Base-by-base conservation (phyloP, 2,797 vertebrate genomes). In the Tauraco hartlaubi region DNA sequence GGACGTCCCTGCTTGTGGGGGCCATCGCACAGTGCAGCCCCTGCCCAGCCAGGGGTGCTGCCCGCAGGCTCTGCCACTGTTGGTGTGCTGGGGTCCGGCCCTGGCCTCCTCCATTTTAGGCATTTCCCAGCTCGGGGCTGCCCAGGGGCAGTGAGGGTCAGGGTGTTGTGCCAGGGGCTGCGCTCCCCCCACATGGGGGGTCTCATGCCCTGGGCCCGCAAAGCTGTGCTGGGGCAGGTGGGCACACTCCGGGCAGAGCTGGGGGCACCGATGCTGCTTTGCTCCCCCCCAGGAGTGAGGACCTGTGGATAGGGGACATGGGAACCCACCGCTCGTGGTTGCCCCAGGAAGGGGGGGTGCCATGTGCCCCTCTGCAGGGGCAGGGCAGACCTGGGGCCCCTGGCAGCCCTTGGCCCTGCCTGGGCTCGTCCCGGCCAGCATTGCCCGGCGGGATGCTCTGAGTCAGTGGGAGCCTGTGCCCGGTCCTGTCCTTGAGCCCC, bases 61-160 rank as follows among this genome's bases (percentile, higher is more conserved):
- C 31, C 54, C 3, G 0, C 12, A 4, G 28, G 14, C 69, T 69
- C 20, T 43, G 61, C 73, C 2, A 0, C 58, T 61, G 5, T 8
- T 14, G 1, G 22, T 5, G 33, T 41, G 46, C 61, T 1, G 0
- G 19, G 31, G 29, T 33, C 64, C 3, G 1, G 4, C 48, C 73
- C 69, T 52, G 4, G 19, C 56, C 54, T 83, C 90, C 90, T 87
- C 91, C 95, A 81, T 87, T 94, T 94, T 84, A 80, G 82, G 88
- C 35, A 15, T 66, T 81, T 69, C 31, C 31, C 43, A 64, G 31
- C 58, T 82, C 7, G 0, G 43, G 15, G 25, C 31, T 25, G 41
- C 33, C 9, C 2, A 2, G 68, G 77, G 55, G 43, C 39, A 9
- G 14, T 0, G 2, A 48, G n/a, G 41, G 49, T 46, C 11, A 12